Evolutionary conservation across 1,140 invertebrate genomes (phyloP).

Genomic region (Wasmannia auropunctata): DNA sequence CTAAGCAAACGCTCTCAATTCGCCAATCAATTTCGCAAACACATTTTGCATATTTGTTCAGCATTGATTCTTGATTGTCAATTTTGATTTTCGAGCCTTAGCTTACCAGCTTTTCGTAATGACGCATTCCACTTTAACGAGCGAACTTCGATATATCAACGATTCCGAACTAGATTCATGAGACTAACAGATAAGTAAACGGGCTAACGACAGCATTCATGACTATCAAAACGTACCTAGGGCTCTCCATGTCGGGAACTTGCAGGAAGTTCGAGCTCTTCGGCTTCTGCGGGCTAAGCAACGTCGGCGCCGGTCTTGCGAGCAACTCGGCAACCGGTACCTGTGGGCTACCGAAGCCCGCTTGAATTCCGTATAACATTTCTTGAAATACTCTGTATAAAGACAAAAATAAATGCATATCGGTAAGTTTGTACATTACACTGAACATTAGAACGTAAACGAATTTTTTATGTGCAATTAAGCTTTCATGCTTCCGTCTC

Average conservation of each 20-base stretch:
- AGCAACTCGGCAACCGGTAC: slow-evolving; percentile 95
- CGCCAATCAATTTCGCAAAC: slow-evolving; percentile 16
- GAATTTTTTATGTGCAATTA: not conserved
- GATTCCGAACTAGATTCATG: slow-evolving; percentile 32
- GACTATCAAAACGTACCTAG: slow-evolving; percentile 85
- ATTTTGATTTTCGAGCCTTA: slow-evolving; percentile 20
- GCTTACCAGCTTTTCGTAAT: slow-evolving; percentile 13
- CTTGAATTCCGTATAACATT: slow-evolving; percentile 97
- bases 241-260: slow-evolving; percentile 90
- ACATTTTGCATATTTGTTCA: not conserved
- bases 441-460: not conserved
- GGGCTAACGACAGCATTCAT: slow-evolving; percentile 1
- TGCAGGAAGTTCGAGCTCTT: slow-evolving; percentile 97
- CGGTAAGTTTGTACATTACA: slow-evolving; percentile 21
- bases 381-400: slow-evolving; percentile 92
- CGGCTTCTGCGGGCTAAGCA: slow-evolving; percentile 93
- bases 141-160: not conserved
- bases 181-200: slow-evolving; percentile 35
- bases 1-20: not conserved
- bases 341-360: slow-evolving; percentile 96
- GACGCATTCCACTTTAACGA: slow-evolving; percentile 10
- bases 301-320: slow-evolving; percentile 92
- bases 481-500: not conserved
- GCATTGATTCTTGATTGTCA: not conserved
- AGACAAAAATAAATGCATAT: slow-evolving; percentile 9